Percentiles rank a stretch among this genome's conserved stretches.
phyloP scores from a whole-genome alignment of 2,888 invertebrate species.

The Apodemia hepburni region DNA sequence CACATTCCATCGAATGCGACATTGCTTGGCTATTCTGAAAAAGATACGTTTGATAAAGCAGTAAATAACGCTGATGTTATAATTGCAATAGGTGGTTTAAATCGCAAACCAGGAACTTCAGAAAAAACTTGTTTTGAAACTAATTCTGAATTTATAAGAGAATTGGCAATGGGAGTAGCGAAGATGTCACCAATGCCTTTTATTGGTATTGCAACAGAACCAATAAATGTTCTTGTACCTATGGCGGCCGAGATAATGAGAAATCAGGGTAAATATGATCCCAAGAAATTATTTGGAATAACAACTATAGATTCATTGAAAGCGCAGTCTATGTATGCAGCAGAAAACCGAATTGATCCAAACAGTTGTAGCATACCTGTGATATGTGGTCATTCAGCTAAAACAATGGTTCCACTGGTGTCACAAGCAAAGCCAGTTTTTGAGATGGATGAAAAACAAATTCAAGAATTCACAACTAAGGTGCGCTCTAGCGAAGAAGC shows the following conservation, averaged over 20 bases:
- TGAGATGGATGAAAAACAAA: slow-evolving; percentile 60
- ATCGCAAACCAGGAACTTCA: slow-evolving; percentile 80
- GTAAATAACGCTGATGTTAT: slow-evolving; percentile 82
- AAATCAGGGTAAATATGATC: slow-evolving; percentile 74
- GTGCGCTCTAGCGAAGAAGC: slow-evolving; percentile 75
- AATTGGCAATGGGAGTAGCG: slow-evolving; percentile 45
- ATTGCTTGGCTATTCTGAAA: slow-evolving; percentile 50
- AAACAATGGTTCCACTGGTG: slow-evolving; percentile 88
- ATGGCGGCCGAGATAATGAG: slow-evolving; percentile 65
- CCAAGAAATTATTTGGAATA: slow-evolving; percentile 85
- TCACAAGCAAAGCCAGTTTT: slow-evolving; percentile 83
- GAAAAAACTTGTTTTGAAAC: slow-evolving; percentile 79
- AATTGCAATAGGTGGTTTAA: slow-evolving; percentile 82
- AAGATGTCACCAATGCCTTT: slow-evolving; percentile 54
- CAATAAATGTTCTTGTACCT: slow-evolving; percentile 64
- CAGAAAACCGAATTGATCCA: slow-evolving; percentile 82
- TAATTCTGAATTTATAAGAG: slow-evolving; percentile 61
- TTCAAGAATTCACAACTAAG: slow-evolving; percentile 50
- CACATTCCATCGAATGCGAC: slow-evolving; percentile 61
- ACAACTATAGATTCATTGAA: slow-evolving; percentile 86
- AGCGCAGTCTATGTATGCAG: slow-evolving; percentile 87
- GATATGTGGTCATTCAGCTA: slow-evolving; percentile 87
- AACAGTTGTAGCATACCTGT: slow-evolving; percentile 86
- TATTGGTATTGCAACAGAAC: slow-evolving; percentile 65
- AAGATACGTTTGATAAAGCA: slow-evolving; percentile 46